Base-by-base conservation (phyloP, 2,797 vertebrate species). In the Oryzias dopingdopingensis region DNA sequence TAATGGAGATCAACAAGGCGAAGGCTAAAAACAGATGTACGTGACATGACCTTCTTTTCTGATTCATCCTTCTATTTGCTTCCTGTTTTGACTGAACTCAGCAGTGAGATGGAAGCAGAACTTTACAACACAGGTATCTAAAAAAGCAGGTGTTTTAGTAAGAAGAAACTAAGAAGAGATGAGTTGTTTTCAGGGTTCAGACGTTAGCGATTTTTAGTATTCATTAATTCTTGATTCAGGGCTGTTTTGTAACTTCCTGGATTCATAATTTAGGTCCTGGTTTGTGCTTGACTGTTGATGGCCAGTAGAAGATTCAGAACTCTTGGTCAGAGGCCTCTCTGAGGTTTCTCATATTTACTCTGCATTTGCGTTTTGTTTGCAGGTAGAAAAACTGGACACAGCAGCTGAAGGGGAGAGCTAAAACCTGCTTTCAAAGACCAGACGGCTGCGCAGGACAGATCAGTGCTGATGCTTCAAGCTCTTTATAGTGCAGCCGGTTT, bases 221-320 rank as follows among this genome's bases (percentile, higher is more conserved):
- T 32, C 1, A 26, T 6, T 26, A 3, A 32, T 32, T 3, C 45
- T 24, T 37, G 68, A 55, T 71, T 66, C 62, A 29, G 14, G 67
- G 73, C 60, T 52, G 72, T 4, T 68, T 66, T 64, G 52, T 22
- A 8, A 50, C 67, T 32, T 52, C 61, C 16, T 1, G 42, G 10
- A 63, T 71, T 78, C 70, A 79, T 44, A 82, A 78, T 84, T 84
- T 56, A 17, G 4, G 62, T 68, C 77, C 70, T 59, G 59, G 70
- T 70, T 65, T 4, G 22, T 1, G 2, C 56, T 26, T 7, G 47
- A n/a, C 65, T 46, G 56, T 48, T 53, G 72, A 62, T 13, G 61
- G 55, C 42, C 45, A 26, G 57, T 56, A 49, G 59, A 76, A 75
- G 65, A 79, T 22, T 22, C 20, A 22, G 20, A 22, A 22, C 2